Base-by-base conservation (phyloP, 2,888 invertebrate species). In the Alloscopus bannaensis region DNA sequence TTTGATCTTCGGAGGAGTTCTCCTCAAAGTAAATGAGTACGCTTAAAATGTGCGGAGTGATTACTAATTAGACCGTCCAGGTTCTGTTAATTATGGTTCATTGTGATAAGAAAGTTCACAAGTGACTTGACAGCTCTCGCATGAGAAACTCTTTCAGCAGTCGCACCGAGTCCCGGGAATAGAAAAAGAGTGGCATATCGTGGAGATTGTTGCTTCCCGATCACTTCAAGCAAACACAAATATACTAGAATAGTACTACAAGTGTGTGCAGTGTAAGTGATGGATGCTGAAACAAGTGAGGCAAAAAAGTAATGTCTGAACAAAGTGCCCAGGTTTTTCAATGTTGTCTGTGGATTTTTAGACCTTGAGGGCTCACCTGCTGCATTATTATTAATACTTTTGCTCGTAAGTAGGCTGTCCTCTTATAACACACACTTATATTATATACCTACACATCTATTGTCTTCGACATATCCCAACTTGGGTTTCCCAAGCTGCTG, bases 321-420 rank as follows among this genome's bases (percentile, higher is more conserved):
- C 29, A 20, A 22, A 59, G 64, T 69, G 60, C 62, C 62, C 69
- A 76, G 66, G 66, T 59, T 75, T 65, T 68, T 76, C 69, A 69
- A 69, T 76, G 73, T 73, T 73, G 76, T 76, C 76, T 76, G 76
- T 31, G 66, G 76, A 68, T 60, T 68, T 76, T 60, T 50, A 76
- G 76, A 69, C 76, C 76, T 76, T 76, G 76, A 76, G 60, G 76
- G 76, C 76, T 76, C 76, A 76, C 76, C 76, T 76, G 76, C 68
- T 69, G 40, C 47, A 73, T 62, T 45, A 36, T 69, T 47, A 66
- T 62, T 40, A 6, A 52, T 73, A 31, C 47, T 60, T 16, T n/a
- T n/a, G n/a, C 22, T 36, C 42, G 62, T 62, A 62, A 62, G 62
- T 62, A 62, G 62, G 62, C 62, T 42, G 36, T 3, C 31, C 8